A percentile compares a stretch with the other conserved stretches of the same genome.
phyloP scores from a whole-genome alignment of 1,140 invertebrate species.

The Chelonus insularis region DNA sequence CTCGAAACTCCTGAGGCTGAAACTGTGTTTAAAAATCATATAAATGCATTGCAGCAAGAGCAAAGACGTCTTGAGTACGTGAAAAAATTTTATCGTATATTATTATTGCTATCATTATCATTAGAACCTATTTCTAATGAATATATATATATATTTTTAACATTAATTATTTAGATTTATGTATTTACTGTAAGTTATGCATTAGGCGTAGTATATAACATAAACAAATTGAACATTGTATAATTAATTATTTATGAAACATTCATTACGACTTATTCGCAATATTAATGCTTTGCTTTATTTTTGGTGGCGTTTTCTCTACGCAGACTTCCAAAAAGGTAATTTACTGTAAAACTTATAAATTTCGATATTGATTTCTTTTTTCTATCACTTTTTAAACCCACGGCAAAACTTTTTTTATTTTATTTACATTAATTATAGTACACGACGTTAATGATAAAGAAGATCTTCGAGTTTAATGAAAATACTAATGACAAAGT shows the following conservation, averaged over 20 bases:
- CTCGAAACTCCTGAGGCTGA: slow-evolving; percentile 89
- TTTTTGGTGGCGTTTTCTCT: slow-evolving; percentile 59
- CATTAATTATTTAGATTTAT: slow-evolving; percentile 21
- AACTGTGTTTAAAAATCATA: slow-evolving; percentile 87
- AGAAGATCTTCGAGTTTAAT: too few relatives aligned
- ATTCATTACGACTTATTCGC: too few relatives aligned
- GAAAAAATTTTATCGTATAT: slow-evolving; percentile 13
- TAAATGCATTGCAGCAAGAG: slow-evolving; percentile 87
- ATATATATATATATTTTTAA: slow-evolving; percentile 13
- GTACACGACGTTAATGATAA: too few relatives aligned
- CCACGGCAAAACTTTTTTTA: too few relatives aligned
- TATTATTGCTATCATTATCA: slow-evolving; percentile 1
- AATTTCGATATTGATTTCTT: slow-evolving; percentile 4
- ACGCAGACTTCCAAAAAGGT: slow-evolving; percentile 61
- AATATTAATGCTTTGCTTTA: slow-evolving; percentile 58
- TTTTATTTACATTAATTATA: too few relatives aligned
- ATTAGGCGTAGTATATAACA: too few relatives aligned
- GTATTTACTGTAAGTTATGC: too few relatives aligned
- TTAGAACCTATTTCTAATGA: background rate
- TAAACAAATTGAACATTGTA: too few relatives aligned
- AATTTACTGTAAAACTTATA: slow-evolving; percentile 36
- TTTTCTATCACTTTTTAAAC: too few relatives aligned
- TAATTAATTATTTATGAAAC: too few relatives aligned
- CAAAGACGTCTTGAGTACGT: slow-evolving; percentile 87
- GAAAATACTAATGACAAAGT: too few relatives aligned